Percentiles rank a stretch among this genome's conserved stretches.
Conservation (phyloP, 2,113 vertebrate species). For the Ammospiza nelsoni region DNA sequence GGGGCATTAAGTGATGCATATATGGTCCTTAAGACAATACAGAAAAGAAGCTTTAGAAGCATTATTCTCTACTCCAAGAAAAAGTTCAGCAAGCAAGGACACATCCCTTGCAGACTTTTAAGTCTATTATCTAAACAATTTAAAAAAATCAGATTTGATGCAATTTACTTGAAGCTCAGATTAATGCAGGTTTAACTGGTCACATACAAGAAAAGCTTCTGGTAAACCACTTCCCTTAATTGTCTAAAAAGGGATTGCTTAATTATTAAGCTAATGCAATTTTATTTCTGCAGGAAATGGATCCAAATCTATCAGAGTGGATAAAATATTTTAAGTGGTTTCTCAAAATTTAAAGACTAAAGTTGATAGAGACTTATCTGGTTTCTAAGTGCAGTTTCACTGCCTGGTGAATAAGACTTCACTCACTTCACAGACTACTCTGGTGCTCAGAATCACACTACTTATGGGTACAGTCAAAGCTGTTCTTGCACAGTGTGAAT, state of each 20-base stretch:
- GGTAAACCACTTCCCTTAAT: constrained; percentile 43
- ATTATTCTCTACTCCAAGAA: background rate
- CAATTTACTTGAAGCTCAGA: constrained; percentile 21
- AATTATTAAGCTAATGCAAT: constrained; percentile 39
- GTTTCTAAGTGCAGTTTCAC: background rate
- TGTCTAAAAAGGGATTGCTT: constrained; percentile 29
- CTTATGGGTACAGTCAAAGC: background rate
- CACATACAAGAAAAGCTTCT: background rate
- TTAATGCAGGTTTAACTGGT: constrained; percentile 28
- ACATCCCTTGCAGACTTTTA: background rate
- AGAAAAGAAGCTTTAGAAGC: background rate
- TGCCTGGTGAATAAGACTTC: background rate
- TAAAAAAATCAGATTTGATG: constrained; percentile 21
- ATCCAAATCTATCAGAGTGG: background rate
- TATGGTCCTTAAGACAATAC: background rate
- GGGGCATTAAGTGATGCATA: background rate
- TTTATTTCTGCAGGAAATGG: constrained; percentile 34
- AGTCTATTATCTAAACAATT: constrained; percentile 39
- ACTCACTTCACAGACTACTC: background rate
- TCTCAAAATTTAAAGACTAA: background rate
- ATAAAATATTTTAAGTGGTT: background rate
- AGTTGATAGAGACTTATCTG: background rate
- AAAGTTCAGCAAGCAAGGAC: background rate
- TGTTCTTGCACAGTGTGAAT: background rate
- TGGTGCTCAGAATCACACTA: background rate